Evolutionary conservation across 2,888 invertebrate genomes (phyloP).

Genomic region (Disparrhopalites patrizii): DNA sequence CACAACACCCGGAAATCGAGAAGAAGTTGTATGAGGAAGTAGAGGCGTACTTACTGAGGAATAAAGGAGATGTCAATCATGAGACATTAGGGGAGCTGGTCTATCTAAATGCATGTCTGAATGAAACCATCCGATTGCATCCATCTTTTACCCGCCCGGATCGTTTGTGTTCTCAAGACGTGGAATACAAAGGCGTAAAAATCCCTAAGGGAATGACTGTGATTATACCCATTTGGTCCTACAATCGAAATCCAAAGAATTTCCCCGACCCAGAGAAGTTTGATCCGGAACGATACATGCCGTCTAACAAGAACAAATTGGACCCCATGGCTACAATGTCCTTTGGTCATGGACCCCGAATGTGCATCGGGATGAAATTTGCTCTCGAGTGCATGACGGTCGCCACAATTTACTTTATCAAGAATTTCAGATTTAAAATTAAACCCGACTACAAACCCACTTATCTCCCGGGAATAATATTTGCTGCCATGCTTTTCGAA

Average conservation of each 20-base stretch:
- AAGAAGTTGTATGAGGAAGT: constrained; percentile 14
- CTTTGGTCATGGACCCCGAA: constrained; percentile 41
- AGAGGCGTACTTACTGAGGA: background rate
- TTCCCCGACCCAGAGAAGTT: constrained; percentile 40
- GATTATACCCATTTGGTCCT: constrained; percentile 35
- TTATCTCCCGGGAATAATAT: no score
- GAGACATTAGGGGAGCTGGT: constrained; percentile 22
- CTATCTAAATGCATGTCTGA: constrained; percentile 30
- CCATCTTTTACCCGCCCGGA: constrained; percentile 28
- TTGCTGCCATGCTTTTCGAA: no score
- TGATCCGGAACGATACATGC: constrained; percentile 41
- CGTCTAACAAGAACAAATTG: constrained; percentile 32
- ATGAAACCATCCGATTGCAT: constrained; percentile 27
- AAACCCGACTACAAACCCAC: background rate
- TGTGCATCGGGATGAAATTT: constrained; percentile 28
- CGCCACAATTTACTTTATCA: background rate
- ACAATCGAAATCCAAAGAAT: constrained; percentile 36
- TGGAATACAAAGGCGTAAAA: constrained; percentile 27
- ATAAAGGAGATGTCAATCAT: constrained; percentile 18
- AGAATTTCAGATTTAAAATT: constrained; percentile 5
- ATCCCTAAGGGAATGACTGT: constrained; percentile 40
- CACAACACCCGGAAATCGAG: constrained; percentile 7
- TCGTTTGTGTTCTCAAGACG: constrained; percentile 27
- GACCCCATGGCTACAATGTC: constrained; percentile 32
- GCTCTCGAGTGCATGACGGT: constrained; percentile 4